A percentile compares a stretch with the other conserved stretches of the same genome.
These are phyloP conservation scores for Pipra filicauda DNA, from an alignment of 2,113 vertebrate species.

Conservation along the genomic window DNA sequence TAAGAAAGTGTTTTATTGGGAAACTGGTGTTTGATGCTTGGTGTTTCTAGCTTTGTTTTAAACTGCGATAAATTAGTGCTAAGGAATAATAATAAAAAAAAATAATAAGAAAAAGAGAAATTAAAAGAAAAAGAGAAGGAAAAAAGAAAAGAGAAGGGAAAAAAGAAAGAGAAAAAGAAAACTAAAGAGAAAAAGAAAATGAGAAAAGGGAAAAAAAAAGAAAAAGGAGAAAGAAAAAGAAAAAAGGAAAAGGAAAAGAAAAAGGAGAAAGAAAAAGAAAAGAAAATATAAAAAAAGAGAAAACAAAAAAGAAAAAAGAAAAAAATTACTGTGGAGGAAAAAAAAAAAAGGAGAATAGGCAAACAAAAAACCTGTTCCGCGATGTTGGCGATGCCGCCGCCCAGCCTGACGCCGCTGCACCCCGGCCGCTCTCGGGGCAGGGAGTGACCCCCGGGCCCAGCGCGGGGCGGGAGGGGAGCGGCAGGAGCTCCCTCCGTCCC, in stretches of 20 bases:
- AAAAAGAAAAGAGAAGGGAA: fast-evolving
- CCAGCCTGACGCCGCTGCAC: neutral
- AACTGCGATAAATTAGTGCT: neutral
- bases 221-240: neutral
- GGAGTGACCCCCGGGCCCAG: fast-evolving
- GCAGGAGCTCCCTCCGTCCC: too few species aligned
- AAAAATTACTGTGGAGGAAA: neutral
- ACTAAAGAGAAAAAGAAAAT: too few species aligned
- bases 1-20: neutral
- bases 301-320: fast-evolving
- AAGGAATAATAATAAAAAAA: too few species aligned
- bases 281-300: neutral
- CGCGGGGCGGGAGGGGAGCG: neutral
- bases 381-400: neutral
- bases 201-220: fast-evolving
- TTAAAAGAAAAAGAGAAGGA: fast-evolving
- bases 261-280: neutral
- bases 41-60: neutral
- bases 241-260: fast-evolving
- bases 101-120: too few species aligned
- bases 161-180: too few species aligned
- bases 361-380: neutral
- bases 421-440: neutral
- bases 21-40: neutral
- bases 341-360: fast-evolving